phyloP scores from a whole-genome alignment of 2,888 invertebrate genomes.

The Clusia tigrina region DNA sequence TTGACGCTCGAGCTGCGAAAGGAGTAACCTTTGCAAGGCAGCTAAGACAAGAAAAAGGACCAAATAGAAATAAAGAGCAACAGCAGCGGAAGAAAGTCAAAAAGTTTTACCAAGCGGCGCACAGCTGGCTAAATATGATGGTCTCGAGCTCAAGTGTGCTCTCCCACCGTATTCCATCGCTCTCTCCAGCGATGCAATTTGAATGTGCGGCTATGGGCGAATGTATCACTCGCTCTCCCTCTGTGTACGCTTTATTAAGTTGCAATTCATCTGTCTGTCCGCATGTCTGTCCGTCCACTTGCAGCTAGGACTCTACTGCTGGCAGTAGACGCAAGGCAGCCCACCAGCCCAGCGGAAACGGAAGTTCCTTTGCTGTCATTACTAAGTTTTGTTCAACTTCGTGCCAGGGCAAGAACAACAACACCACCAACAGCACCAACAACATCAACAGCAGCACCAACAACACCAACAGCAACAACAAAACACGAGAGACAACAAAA shows the following conservation, averaged over 20 bases:
- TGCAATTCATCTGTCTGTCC: not conserved
- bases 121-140: not conserved
- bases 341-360: not conserved
- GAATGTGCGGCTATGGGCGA: too few relatives aligned
- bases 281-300: not conserved
- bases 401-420: too few relatives aligned
- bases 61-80: too few relatives aligned
- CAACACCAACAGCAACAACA: not conserved
- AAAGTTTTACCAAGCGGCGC: not conserved
- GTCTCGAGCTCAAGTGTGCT: too few relatives aligned
- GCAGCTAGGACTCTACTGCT: not conserved
- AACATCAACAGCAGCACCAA: not conserved
- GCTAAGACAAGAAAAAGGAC: too few relatives aligned
- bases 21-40: not conserved
- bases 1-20: not conserved
- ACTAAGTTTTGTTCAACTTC: not conserved
- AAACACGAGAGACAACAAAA: too few relatives aligned
- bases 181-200: too few relatives aligned
- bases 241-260: not conserved
- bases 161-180: too few relatives aligned
- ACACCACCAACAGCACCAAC: not conserved
- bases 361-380: conserved; percentile 1
- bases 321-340: not conserved
- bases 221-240: not conserved
- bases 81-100: not conserved